Evolutionary conservation across 2,888 invertebrate genomes (phyloP).

Genomic region (Criorhina ranunculi): DNA sequence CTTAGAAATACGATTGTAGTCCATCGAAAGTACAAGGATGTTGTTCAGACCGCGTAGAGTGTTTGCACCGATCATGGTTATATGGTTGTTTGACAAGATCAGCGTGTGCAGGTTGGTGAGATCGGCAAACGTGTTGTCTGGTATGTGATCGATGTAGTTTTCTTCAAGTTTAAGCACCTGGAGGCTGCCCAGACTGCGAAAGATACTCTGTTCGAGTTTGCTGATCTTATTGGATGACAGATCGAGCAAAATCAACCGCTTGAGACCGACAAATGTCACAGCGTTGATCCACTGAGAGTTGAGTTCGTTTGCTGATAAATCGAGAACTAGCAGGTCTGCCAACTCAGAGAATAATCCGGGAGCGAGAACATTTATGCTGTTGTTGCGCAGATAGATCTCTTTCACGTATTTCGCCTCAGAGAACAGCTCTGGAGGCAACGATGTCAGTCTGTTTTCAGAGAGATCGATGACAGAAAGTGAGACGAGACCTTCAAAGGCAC

Average conservation of each 20-base stretch:
- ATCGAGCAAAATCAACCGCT: constrained; percentile 93
- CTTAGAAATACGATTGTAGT: constrained; percentile 92
- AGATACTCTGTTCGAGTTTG: constrained; percentile 92
- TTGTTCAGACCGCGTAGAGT: constrained; percentile 94
- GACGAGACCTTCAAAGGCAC: constrained; percentile 92
- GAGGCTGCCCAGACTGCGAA: constrained; percentile 92
- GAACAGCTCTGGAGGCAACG: constrained; percentile 94
- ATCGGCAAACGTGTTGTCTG: constrained; percentile 93
- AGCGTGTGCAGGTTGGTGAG: constrained; percentile 95
- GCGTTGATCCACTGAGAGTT: constrained; percentile 94
- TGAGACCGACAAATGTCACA: constrained; percentile 93
- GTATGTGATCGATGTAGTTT: constrained; percentile 92
- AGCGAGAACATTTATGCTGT: constrained; percentile 93
- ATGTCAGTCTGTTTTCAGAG: constrained; percentile 94
- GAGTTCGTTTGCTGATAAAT: constrained; percentile 93
- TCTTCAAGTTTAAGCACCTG: constrained; percentile 94
- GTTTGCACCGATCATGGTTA: constrained; percentile 92
- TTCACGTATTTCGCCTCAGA: constrained; percentile 92
- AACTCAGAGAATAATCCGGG: constrained; percentile 93
- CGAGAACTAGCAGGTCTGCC: constrained; percentile 91
- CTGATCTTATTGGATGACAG: constrained; percentile 93
- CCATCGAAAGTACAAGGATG: constrained; percentile 92
- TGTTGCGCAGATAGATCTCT: constrained; percentile 95
- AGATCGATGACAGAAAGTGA: constrained; percentile 93
- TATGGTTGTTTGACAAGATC: constrained; percentile 93